Percentiles rank a stretch among this genome's conserved stretches.
These are phyloP conservation scores for Conus canariensis DNA, from an alignment of 2,888 invertebrate species.

Conservation along the genomic window DNA sequence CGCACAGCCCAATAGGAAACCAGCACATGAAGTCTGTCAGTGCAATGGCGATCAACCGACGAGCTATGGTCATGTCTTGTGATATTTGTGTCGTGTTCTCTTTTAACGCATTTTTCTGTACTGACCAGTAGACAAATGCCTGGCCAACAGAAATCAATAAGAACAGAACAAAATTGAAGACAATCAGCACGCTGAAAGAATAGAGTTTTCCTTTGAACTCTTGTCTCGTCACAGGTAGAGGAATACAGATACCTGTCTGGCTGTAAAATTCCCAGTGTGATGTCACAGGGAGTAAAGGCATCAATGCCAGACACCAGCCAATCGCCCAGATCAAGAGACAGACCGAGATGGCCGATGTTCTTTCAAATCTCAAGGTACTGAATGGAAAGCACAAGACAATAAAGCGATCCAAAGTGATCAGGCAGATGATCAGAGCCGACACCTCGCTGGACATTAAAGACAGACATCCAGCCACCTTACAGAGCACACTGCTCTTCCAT, in stretches of 20 bases:
- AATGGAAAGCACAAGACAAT: neutral
- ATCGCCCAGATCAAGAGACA: neutral
- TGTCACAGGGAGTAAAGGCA: neutral
- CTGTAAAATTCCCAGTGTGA: neutral
- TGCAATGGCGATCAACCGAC: too few species aligned
- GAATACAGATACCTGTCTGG: too few species aligned
- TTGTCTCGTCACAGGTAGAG: too few species aligned
- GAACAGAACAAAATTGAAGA: too few species aligned
- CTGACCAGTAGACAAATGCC: too few species aligned
- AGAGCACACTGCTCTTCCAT: neutral
- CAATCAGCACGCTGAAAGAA: too few species aligned
- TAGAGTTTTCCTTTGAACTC: too few species aligned
- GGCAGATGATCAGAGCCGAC: conserved; percentile 18
- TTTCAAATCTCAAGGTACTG: neutral
- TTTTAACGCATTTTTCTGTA: neutral
- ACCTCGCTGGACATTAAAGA: neutral
- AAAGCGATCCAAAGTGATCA: conserved; percentile 11
- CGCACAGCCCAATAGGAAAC: too few species aligned
- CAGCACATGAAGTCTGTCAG: too few species aligned
- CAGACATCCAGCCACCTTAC: neutral
- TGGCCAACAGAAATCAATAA: too few species aligned
- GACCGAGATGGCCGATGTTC: neutral
- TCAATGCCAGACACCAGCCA: neutral
- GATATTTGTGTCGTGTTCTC: neutral
- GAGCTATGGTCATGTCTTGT: too few species aligned